phyloP scores from a whole-genome alignment of 2,797 vertebrate genomes.

The Sebastes goodei region DNA sequence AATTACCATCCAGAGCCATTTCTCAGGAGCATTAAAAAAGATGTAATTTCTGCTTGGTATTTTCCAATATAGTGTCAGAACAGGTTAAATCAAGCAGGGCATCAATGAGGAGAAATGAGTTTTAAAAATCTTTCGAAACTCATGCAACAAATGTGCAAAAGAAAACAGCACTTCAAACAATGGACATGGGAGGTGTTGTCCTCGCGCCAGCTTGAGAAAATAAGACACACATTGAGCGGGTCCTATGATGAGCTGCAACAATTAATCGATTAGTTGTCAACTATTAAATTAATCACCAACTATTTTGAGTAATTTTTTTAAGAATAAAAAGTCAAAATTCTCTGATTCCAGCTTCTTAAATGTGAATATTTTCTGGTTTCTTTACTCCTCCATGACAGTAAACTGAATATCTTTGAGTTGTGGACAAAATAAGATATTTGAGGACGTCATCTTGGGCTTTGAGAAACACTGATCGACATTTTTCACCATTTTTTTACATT shows the following conservation, averaged over 20 bases:
- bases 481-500: too few species aligned
- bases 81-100: conserved; percentile 23
- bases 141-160: not conserved
- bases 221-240: not conserved
- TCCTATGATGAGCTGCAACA: too few species aligned
- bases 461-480: fast-evolving
- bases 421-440: too few species aligned
- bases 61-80: conserved; percentile 20
- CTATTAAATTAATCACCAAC: too few species aligned
- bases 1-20: not conserved
- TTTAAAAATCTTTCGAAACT: not conserved
- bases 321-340: too few species aligned
- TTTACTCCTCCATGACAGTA: too few species aligned
- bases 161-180: not conserved
- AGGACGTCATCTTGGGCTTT: too few species aligned
- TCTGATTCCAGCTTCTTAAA: too few species aligned
- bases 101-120: conserved; percentile 15
- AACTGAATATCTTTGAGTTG: too few species aligned
- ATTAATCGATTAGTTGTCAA: too few species aligned
- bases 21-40: not conserved
- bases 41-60: not conserved
- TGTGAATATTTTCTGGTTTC: too few species aligned
- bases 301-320: too few species aligned
- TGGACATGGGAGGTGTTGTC: not conserved
- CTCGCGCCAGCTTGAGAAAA: not conserved